A percentile compares a stretch with the other conserved stretches of the same genome.
phyloP scores from a whole-genome alignment of 1,140 invertebrate species.

The Choristoneura fumiferana region DNA sequence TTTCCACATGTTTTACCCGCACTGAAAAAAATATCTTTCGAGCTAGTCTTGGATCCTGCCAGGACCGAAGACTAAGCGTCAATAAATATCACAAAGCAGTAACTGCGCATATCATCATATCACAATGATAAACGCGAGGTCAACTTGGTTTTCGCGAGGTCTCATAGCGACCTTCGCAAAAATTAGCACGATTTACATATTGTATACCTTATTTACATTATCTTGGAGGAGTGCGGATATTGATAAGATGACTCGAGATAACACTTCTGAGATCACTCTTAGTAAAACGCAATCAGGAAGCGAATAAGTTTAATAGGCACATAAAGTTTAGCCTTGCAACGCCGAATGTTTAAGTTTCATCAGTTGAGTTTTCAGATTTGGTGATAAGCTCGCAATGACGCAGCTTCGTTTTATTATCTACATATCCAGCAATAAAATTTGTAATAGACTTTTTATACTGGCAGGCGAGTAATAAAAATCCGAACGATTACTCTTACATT shows the following conservation, averaged over 20 bases:
- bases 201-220: constrained; percentile 56
- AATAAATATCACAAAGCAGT: constrained; percentile 50
- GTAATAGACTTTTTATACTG: constrained; percentile 12
- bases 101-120: constrained; percentile 65
- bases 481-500: constrained; percentile 11
- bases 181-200: constrained; percentile 73
- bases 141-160: constrained; percentile 64
- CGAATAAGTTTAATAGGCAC: constrained; percentile 9
- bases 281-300: constrained; percentile 23
- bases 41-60: constrained; percentile 23
- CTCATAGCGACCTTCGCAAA: constrained; percentile 57
- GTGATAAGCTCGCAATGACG: constrained; percentile 12
- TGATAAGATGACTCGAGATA: constrained; percentile 56
- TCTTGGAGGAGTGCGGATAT: constrained; percentile 47
- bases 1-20: constrained; percentile 26
- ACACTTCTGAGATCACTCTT: constrained; percentile 47
- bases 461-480: constrained; percentile 7
- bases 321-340: constrained; percentile 3
- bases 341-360: constrained; percentile 17
- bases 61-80: constrained; percentile 41
- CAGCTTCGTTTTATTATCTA: constrained; percentile 7
- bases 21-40: background rate
- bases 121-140: constrained; percentile 65
- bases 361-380: constrained; percentile 15
- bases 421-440: constrained; percentile 6